Percentiles rank a stretch among this genome's conserved stretches.
These are phyloP conservation scores for Protomyctophum bolini DNA, from an alignment of 2,113 vertebrate genomes.

Conservation along the genomic window DNA sequence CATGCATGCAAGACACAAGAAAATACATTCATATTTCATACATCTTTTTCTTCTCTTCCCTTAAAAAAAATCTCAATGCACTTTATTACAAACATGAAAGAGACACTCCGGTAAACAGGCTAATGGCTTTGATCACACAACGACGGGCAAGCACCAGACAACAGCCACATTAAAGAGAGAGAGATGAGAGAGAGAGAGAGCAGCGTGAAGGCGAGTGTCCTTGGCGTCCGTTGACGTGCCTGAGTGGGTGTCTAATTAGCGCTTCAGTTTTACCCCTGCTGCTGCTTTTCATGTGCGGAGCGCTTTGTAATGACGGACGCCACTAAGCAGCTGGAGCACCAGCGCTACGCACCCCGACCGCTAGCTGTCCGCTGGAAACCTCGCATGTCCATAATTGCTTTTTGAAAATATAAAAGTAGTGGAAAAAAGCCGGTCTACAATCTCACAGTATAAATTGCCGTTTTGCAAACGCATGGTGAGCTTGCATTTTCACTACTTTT, in stretches of 20 bases:
- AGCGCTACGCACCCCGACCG: no score
- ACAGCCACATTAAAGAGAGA: conserved; percentile 63
- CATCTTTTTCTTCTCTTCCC: conserved; percentile 49
- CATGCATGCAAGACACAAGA: neutral
- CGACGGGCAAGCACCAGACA: conserved; percentile 74
- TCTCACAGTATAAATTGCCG: no score
- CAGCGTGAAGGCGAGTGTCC: conserved; percentile 37
- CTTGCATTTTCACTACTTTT: no score
- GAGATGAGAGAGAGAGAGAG: conserved; percentile 23
- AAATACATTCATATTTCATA: conserved; percentile 55
- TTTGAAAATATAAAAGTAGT: no score
- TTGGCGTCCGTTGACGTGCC: conserved; percentile 28
- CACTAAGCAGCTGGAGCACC: no score
- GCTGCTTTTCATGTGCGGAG: conserved; percentile 44
- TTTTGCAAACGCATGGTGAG: no score
- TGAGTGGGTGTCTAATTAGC: conserved; percentile 67
- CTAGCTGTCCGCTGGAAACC: no score
- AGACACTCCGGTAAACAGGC: conserved; percentile 66
- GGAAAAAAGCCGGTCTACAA: no score
- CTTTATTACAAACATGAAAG: conserved; percentile 69
- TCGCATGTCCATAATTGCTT: no score
- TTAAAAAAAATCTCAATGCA: conserved; percentile 52
- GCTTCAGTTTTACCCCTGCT: conserved; percentile 30
- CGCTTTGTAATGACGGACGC: conserved; percentile 36
- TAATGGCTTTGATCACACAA: conserved; percentile 76